A percentile compares a stretch with the other conserved stretches of the same genome.
These are phyloP conservation scores for Pammene fasciana DNA, from an alignment of 2,888 invertebrate genomes.

Conservation along the genomic window DNA sequence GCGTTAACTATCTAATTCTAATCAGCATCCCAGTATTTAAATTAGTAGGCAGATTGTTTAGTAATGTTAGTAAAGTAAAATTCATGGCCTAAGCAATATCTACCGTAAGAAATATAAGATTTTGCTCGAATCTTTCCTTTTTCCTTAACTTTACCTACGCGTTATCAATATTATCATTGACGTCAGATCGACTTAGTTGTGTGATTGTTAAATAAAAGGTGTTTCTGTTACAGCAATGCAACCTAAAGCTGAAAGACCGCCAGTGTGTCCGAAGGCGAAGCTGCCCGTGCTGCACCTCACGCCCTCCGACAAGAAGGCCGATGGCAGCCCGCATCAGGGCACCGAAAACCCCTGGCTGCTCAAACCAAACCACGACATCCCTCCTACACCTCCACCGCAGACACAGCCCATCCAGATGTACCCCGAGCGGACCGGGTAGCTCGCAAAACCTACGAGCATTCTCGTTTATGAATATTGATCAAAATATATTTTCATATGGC, in stretches of 20 bases:
- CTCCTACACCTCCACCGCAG: constrained; percentile 75
- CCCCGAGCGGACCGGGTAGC: constrained; percentile 73
- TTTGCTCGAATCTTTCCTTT: too few relatives aligned
- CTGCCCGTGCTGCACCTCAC: constrained; percentile 72
- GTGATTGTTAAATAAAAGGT: constrained; percentile 30
- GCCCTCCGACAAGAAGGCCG: constrained; percentile 65
- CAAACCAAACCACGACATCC: constrained; percentile 75
- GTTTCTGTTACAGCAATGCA: constrained; percentile 68
- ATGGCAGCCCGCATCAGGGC: constrained; percentile 56
- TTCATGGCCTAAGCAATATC: too few relatives aligned
- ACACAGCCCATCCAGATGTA: constrained; percentile 67
- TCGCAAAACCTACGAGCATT: constrained; percentile 46
- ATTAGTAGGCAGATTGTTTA: too few relatives aligned
- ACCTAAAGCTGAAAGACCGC: constrained; percentile 71
- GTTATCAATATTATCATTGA: too few relatives aligned
- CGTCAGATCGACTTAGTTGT: too few relatives aligned
- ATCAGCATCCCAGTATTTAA: too few relatives aligned
- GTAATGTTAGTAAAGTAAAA: too few relatives aligned
- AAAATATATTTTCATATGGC: constrained; percentile 65
- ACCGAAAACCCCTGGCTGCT: constrained; percentile 67
- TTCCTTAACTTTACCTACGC: too few relatives aligned
- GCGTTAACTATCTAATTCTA: too few relatives aligned
- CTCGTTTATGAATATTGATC: constrained; percentile 54
- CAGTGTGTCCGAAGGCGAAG: constrained; percentile 64
- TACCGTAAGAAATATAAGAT: too few relatives aligned